Percentiles rank a stretch among this genome's conserved stretches.
Evolutionary conservation across 2,888 invertebrate species (phyloP).

Genomic region (Tetranychus piercei): DNA sequence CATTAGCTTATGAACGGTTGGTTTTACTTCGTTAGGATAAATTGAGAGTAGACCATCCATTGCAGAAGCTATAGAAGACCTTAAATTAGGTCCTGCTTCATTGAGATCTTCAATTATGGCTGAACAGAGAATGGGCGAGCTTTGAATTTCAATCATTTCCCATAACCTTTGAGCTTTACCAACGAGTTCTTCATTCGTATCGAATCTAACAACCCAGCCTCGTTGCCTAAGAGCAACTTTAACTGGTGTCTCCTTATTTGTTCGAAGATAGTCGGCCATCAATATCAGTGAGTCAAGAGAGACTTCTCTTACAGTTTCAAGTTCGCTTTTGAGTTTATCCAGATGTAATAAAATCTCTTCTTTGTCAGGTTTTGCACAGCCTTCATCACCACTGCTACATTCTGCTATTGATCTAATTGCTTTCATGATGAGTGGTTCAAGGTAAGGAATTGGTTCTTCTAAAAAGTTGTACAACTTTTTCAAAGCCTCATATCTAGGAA

Average conservation of each 20-base stretch:
- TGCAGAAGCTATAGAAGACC: constrained; percentile 18
- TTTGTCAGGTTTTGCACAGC: constrained; percentile 43
- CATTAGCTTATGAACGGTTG: constrained; percentile 46
- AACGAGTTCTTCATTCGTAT: constrained; percentile 48
- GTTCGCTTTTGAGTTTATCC: constrained; percentile 52
- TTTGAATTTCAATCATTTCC: constrained; percentile 26
- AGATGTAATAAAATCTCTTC: constrained; percentile 59
- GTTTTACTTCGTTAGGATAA: constrained; percentile 39
- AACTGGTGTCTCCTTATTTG: constrained; percentile 41
- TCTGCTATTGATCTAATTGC: constrained; percentile 61
- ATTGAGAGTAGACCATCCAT: constrained; percentile 29
- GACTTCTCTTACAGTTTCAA: constrained; percentile 47
- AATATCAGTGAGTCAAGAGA: constrained; percentile 42
- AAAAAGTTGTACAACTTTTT: background rate
- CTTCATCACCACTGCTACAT: constrained; percentile 49
- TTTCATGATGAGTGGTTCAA: constrained; percentile 50
- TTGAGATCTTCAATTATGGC: constrained; percentile 18
- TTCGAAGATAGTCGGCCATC: constrained; percentile 45
- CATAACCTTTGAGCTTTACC: constrained; percentile 36
- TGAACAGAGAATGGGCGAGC: constrained; percentile 2
- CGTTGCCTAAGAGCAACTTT: constrained; percentile 47
- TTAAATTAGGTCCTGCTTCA: constrained; percentile 10
- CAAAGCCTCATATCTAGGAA: constrained; percentile 49
- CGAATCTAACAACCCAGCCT: constrained; percentile 65
- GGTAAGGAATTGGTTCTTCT: constrained; percentile 17